A percentile compares a stretch with the other conserved stretches of the same genome.
Evolutionary conservation across 2,888 invertebrate species (phyloP).

Genomic region (Epistrophe grossulariae): DNA sequence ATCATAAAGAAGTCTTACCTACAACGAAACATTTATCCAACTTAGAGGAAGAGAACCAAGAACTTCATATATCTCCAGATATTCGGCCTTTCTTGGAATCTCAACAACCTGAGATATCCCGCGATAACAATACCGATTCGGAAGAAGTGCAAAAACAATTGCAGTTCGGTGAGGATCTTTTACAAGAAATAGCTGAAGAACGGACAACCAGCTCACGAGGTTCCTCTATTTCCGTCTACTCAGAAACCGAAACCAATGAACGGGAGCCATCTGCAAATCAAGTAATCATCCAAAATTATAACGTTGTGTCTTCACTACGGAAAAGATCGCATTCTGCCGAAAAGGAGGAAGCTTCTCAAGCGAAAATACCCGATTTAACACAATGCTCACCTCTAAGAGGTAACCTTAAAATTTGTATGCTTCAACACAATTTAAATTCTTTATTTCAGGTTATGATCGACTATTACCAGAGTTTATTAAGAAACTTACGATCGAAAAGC

Average conservation of each 20-base stretch:
- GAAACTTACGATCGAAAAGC: constrained; percentile 43
- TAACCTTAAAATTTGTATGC: neutral
- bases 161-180: neutral
- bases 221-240: constrained; percentile 10
- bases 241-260: neutral
- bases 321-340: constrained; percentile 5
- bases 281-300: constrained; percentile 36
- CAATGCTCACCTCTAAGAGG: constrained; percentile 15
- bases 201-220: neutral
- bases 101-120: neutral
- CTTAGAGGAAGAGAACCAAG: neutral
- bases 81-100: neutral
- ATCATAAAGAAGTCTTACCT: neutral
- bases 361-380: neutral
- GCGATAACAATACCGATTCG: neutral
- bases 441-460: constrained; percentile 33
- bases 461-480: constrained; percentile 32
- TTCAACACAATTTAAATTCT: neutral
- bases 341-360: neutral
- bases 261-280: constrained; percentile 34
- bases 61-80: neutral
- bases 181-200: neutral
- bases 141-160: neutral
- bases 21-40: neutral
- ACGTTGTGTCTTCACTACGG: constrained; percentile 28